Evolutionary conservation across 2,888 invertebrate genomes (phyloP), one percentile per base, ranked within the genome.

Genomic region (Spodoptera exigua): DNA sequence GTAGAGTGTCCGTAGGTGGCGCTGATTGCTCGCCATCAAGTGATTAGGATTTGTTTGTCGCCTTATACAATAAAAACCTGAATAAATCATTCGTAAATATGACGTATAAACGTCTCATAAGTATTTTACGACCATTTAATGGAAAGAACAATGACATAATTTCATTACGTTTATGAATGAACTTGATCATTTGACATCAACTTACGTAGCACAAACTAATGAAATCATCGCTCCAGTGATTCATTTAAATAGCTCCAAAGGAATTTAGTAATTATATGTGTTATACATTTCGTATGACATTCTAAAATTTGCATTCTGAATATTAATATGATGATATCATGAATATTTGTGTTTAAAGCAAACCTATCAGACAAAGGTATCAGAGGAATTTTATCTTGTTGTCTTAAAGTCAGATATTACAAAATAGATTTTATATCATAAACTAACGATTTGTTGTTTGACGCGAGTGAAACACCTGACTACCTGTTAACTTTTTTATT

Each of bases 181-280:
- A 43, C 62, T 35, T 49, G 55, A 66, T 65, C 68, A 58, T 44
- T 74, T 72, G 64, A 74, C 76, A 61, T 60, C 55, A 43, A 68
- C 61, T 57, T 64, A 59, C 47, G 57, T 60, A 63, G 66, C 47
- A 43, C 46, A 36, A 44, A 54, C 48, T 71, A 71, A 77, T 80
- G 77, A 78, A 79, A 75, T 79, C 80, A 78, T 75, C 74, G 48
- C 46, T 27, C 17, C 55, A 51, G 62, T 79, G 80, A 79, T 59
- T 80, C 76, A 76, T 59, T 55, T 53, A 39, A 56, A 46, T 39
- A 67, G 60, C 64, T 56, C 61, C 52, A 51, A 52, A 61, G 71
- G 76, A 66, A 74, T 74, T 66, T 49, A 61, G 64, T 69, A 69
- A 78, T 66, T 62, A 71, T 56, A 61, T 43, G 36, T 58, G 41